A percentile compares a stretch with the other conserved stretches of the same genome.
phyloP scores from a whole-genome alignment of 2,888 invertebrate species.

The Lasioglossum oenotherae region DNA sequence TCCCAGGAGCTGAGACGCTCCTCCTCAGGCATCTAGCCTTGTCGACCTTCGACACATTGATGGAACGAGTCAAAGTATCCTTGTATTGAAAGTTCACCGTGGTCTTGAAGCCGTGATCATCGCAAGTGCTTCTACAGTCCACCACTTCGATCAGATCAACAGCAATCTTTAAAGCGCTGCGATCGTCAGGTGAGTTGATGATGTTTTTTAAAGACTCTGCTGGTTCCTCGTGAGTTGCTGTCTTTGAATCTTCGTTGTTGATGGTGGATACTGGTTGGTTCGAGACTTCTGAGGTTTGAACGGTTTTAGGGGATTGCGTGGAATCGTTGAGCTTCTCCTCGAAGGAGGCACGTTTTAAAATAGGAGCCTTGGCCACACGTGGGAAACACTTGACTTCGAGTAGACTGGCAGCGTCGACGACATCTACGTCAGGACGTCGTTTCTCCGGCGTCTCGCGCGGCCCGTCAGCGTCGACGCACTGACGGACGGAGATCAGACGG shows the following conservation, averaged over 20 bases:
- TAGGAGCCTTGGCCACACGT: constrained; percentile 45
- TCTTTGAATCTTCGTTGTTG: neutral
- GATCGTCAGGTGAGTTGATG: neutral
- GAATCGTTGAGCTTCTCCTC: constrained; percentile 26
- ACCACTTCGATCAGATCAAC: constrained; percentile 40
- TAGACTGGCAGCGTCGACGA: constrained; percentile 50
- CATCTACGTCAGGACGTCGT: constrained; percentile 38
- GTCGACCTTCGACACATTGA: constrained; percentile 29
- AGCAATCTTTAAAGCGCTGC: constrained; percentile 20
- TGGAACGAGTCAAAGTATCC: constrained; percentile 58
- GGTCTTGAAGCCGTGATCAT: constrained; percentile 57
- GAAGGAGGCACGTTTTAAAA: constrained; percentile 24
- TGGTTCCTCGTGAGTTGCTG: neutral
- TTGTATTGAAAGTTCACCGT: constrained; percentile 62
- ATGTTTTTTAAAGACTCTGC: neutral
- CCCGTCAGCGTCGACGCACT: constrained; percentile 72
- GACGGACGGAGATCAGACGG: constrained; percentile 81
- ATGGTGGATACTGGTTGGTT: neutral
- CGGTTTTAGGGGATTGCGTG: neutral
- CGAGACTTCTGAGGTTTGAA: neutral
- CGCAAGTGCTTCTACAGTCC: constrained; percentile 17
- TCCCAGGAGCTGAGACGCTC: constrained; percentile 65
- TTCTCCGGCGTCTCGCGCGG: constrained; percentile 53
- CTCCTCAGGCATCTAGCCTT: constrained; percentile 50
- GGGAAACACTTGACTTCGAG: constrained; percentile 50